Conservation (phyloP, 2,888 invertebrate genomes). For the Meganola albula region DNA sequence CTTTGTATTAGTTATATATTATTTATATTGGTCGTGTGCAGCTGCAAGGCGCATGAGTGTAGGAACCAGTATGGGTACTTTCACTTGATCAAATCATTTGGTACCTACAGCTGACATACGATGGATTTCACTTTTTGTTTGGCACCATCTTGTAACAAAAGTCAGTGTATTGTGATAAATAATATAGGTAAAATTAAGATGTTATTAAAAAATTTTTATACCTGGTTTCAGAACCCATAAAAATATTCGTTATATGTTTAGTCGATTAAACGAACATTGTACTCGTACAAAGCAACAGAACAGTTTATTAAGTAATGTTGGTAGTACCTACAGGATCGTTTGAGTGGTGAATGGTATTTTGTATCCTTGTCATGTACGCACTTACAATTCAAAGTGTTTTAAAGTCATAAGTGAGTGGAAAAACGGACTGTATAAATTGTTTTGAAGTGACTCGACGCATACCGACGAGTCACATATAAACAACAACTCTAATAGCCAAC, state of each 20-base stretch:
- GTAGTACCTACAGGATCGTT: slow-evolving; percentile 38
- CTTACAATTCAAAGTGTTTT: slow-evolving; percentile 50
- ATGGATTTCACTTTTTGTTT: slow-evolving; percentile 68
- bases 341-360: slow-evolving; percentile 38
- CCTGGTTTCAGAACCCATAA: too few species aligned
- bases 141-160: slow-evolving; percentile 15
- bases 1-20: slow-evolving; percentile 28
- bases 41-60: slow-evolving; percentile 33
- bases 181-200: too few species aligned
- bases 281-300: too few species aligned
- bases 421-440: slow-evolving; percentile 32
- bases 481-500: too few species aligned
- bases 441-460: slow-evolving; percentile 31
- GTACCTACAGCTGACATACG: slow-evolving; percentile 48
- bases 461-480: slow-evolving; percentile 30
- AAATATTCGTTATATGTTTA: too few species aligned
- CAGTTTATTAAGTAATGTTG: too few species aligned
- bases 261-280: too few species aligned
- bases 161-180: too few species aligned
- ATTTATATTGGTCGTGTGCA: slow-evolving; percentile 26
- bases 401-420: slow-evolving; percentile 37
- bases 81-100: slow-evolving; percentile 60
- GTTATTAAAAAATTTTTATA: too few species aligned
- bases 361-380: slow-evolving; percentile 44
- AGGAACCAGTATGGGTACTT: slow-evolving; percentile 70